Evolutionary conservation across 2,113 vertebrate genomes (phyloP), one percentile per base, ranked within the genome.

Genomic region (Epinephelus moara): DNA sequence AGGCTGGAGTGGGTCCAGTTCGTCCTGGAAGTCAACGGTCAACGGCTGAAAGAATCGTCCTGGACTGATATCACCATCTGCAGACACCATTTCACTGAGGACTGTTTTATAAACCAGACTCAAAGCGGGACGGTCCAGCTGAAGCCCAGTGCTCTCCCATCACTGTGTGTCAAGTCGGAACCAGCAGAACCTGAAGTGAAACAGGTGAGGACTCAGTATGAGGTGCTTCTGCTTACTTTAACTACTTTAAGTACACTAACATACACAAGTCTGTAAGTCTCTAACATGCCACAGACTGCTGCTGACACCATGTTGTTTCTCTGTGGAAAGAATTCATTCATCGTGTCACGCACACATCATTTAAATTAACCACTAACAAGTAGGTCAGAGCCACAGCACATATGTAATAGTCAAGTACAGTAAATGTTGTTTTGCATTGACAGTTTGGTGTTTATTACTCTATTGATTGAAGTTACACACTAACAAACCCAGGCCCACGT

Each of bases 1-100:
- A 80, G 88, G 1, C 82, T 84, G 18, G 59, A 80, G 25, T 90
- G 88, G 88, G 71, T 90, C 2, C 79, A 85, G 82, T 90, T 87
- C 40, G 18, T 92, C 0, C 42, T 87, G 1, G 14, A 19, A 30
- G 75, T 62, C 14, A 87, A 87, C 8, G 30, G 12, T 0, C 82
- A 87, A 1, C 33, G 52, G 2, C 37, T 85, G 0, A 85, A 57
- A 52, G 84, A 86, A 1, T 75, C 84, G 11, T 79, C 63, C 62
- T 85, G 85, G 25, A 80, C 82, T 19, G 75, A 80, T 8, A 87
- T 86, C 6, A 37, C 78, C 1, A 71, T 92, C 0, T 92, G 91
- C 9, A 66, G 56, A 0, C 53, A 81, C 1, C 89, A 92, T 21
- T 92, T 92, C 2, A 78, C 40, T 2, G 1, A 12, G 0, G 89